Conservation (phyloP, 2,113 vertebrate species). For the Nyctereutes procyonoides region DNA sequence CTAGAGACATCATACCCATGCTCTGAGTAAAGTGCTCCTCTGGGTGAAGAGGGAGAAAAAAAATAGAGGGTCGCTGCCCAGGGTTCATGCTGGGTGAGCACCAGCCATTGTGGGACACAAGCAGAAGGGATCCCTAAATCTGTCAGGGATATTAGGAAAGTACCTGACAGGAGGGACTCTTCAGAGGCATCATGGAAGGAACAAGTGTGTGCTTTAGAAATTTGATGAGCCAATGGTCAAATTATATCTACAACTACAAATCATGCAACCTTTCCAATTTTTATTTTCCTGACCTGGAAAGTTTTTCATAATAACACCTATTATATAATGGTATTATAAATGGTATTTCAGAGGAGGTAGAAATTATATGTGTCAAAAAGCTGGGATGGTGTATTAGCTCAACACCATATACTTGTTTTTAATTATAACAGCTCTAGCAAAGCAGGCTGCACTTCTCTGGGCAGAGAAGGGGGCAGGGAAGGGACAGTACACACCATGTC, state of each 20-base stretch:
- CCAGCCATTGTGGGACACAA: too few species aligned
- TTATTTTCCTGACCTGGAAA: neutral
- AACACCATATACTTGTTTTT: neutral
- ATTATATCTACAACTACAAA: neutral
- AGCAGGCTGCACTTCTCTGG: neutral
- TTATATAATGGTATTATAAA: neutral
- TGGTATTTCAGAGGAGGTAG: neutral
- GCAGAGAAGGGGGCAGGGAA: neutral
- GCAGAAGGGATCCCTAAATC: neutral
- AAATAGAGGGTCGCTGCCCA: neutral
- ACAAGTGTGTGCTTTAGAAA: neutral
- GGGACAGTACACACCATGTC: accelerated
- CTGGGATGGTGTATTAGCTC: neutral
- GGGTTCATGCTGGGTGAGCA: neutral
- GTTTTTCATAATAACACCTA: neutral
- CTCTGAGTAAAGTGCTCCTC: neutral
- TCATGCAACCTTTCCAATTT: neutral
- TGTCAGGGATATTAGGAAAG: neutral
- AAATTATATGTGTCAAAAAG: neutral
- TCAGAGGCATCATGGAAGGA: neutral
- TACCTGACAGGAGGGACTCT: neutral
- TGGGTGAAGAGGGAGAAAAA: neutral
- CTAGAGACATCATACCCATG: neutral
- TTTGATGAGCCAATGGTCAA: neutral
- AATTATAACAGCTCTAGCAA: neutral